Evolutionary conservation across 2,797 vertebrate genomes (phyloP), one percentile per base, ranked within the genome.

Genomic region (Amphiprion clarkii): DNA sequence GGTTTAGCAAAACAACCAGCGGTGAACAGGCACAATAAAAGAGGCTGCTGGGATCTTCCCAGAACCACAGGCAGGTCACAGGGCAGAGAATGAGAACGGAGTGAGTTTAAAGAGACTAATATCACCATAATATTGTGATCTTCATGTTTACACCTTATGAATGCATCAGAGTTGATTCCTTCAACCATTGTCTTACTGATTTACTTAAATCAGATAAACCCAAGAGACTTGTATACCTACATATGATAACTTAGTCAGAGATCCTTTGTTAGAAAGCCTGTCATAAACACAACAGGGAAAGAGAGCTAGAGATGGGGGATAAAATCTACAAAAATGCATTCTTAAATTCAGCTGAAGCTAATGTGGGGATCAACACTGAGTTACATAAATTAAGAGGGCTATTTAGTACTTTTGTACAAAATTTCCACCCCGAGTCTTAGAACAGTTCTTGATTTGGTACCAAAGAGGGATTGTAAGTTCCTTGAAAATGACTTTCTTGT

Each of bases 1-100:
- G 63, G 61, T 82, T 76, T 61, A 80, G 46, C 79, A 78, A 78
- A 86, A 82, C 81, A 88, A 75, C 73, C 46, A 49, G 0, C 25
- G n/a, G 67, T 49, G 64, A 44, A 51, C 2, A 46, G 71, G 65
- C 64, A 19, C 44, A 46, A 46, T 4, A 19, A 51, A 81, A 71
- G 33, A 12, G 23, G 11, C 44, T 49, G 75, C 60, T 61, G 48
- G 33, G 70, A 63, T 64, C 4, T 73, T 69, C 48, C 49, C 23
- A 36, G 53, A 29, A 33, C 46, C 49, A 60, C 25, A 21, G n/a
- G 33, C 29, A 74, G 49, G 74, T 78, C 53, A 72, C 65, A 76
- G 69, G 46, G 14, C 72, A 49, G 4, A 57, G 39, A 3, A 29
- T 39, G 25, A 40, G 16, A 55, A 31, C 14, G 36, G 23, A 17